A percentile compares a stretch with the other conserved stretches of the same genome.
Evolutionary conservation across 2,113 vertebrate genomes (phyloP).

Genomic region (Osmerus eperlanus): DNA sequence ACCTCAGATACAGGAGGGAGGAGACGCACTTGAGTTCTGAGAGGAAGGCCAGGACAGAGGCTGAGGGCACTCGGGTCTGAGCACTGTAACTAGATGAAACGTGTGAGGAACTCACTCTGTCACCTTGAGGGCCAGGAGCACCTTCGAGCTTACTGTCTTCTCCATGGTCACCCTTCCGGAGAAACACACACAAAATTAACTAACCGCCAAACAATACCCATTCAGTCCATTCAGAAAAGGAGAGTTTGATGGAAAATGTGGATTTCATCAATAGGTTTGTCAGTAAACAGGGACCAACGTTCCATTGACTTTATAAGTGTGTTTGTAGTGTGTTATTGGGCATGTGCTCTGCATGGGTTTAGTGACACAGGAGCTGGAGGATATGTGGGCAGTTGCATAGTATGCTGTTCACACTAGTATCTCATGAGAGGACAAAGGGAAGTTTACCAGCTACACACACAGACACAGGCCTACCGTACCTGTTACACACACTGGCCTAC

Average conservation of each 20-base stretch:
- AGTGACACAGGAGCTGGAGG: slow-evolving; percentile 23
- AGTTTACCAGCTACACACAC: neutral
- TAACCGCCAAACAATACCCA: neutral
- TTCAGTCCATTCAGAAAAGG: neutral
- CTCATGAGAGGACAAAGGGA: neutral
- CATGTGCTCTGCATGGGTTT: slow-evolving; percentile 35
- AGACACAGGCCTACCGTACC: neutral
- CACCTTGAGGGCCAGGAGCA: slow-evolving; percentile 85
- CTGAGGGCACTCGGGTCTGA: neutral
- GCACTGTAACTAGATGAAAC: neutral
- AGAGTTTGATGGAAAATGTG: neutral
- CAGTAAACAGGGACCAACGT: neutral
- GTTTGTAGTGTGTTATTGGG: slow-evolving; percentile 24
- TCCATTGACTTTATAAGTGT: slow-evolving; percentile 34
- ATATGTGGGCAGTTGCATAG: slow-evolving; percentile 18
- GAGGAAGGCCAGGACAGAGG: too few relatives aligned
- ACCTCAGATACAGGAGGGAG: too few relatives aligned
- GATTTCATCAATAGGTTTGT: neutral
- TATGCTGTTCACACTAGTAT: slow-evolving; percentile 46
- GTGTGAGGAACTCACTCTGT: slow-evolving; percentile 82
- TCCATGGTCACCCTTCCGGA: slow-evolving; percentile 86
- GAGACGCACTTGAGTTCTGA: too few relatives aligned
- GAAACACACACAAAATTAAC: slow-evolving; percentile 14
- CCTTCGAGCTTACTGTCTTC: slow-evolving; percentile 88
- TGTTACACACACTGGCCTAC: too few relatives aligned